Percentiles rank a stretch among this genome's conserved stretches.
phyloP scores from a whole-genome alignment of 2,113 vertebrate genomes.

The Garra rufa region DNA sequence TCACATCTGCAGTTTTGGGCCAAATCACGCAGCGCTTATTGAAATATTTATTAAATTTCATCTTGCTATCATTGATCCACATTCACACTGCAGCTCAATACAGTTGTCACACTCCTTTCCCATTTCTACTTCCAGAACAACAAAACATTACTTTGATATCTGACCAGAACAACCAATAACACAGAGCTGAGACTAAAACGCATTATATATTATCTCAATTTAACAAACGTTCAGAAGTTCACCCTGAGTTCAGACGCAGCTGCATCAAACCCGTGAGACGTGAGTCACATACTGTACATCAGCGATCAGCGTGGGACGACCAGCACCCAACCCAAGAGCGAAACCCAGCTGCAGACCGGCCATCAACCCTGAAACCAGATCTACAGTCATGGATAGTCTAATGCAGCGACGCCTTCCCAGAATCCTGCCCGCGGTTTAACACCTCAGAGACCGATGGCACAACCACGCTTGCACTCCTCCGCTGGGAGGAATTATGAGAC shows the following conservation, averaged over 20 bases:
- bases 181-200: neutral
- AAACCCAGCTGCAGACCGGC: neutral
- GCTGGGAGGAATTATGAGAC: slow-evolving; percentile 51
- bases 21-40: neutral
- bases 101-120: neutral
- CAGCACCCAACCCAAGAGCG: neutral
- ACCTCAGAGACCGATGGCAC: too few relatives aligned
- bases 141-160: neutral
- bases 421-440: neutral
- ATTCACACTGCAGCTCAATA: neutral
- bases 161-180: neutral
- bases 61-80: neutral
- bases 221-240: neutral
- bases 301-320: neutral
- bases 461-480: neutral
- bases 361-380: neutral
- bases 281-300: too few relatives aligned
- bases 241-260: neutral
- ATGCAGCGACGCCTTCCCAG: too few relatives aligned
- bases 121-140: neutral
- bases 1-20: neutral
- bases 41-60: neutral
- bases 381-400: too few relatives aligned
- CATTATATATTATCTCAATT: too few relatives aligned
- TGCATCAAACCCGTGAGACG: neutral